These are phyloP conservation scores for Hymenopus coronatus DNA, from an alignment of 2,888 invertebrate genomes.

Conservation along the genomic window DNA sequence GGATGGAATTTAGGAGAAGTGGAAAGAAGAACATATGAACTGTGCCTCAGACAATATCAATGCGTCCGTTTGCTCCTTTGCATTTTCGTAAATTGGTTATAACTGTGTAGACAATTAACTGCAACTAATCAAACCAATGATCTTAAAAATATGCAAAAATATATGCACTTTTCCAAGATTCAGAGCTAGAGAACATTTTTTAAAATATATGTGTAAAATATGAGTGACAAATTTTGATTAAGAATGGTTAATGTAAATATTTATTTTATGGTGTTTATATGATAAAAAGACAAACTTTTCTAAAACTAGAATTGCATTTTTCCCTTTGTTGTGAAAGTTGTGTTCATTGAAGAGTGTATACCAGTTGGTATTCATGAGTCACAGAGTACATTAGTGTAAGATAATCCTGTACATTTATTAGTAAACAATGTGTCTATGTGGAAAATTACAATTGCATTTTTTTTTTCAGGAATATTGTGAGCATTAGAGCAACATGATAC, in stretches of 20 bases:
- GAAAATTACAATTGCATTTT: neutral
- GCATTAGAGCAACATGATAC: neutral
- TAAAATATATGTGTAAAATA: slow-evolving; percentile 13
- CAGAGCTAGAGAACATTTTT: neutral
- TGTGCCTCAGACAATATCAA: neutral
- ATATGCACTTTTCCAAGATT: neutral
- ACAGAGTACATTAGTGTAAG: neutral
- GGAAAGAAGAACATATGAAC: neutral
- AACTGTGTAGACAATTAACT: neutral
- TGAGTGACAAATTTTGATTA: slow-evolving; percentile 1
- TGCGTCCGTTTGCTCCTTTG: neutral
- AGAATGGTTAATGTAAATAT: slow-evolving; percentile 21
- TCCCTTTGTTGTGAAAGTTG: neutral
- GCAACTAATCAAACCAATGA: neutral
- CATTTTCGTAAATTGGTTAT: neutral
- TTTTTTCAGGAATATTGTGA: neutral
- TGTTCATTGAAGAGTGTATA: neutral
- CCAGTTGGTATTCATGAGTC: neutral
- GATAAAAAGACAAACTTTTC: slow-evolving; percentile 3
- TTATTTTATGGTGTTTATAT: slow-evolving; percentile 27
- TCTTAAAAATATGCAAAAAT: neutral
- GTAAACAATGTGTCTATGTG: neutral
- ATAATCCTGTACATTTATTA: neutral
- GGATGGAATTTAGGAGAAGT: neutral
- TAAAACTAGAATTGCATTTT: neutral